Evolutionary conservation across 2,888 invertebrate genomes (phyloP).

Genomic region (Lapara coniferarum): DNA sequence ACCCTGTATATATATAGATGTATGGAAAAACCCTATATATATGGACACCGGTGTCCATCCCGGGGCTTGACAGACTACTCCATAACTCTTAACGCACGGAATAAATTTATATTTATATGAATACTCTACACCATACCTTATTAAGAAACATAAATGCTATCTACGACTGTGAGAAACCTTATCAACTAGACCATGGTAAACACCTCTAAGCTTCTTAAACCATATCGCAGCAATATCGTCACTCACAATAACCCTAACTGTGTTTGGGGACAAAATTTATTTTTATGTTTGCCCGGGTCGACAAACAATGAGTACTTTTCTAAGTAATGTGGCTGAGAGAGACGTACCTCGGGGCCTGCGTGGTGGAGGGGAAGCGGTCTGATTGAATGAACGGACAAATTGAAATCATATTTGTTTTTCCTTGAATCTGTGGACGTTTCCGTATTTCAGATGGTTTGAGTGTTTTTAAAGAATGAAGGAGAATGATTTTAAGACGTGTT

Average conservation of each 20-base stretch:
- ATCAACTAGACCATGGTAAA: too few species aligned
- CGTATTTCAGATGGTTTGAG: neutral
- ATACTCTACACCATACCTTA: too few species aligned
- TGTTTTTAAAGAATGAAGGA: too few species aligned
- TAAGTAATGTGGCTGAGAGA: conserved; percentile 42
- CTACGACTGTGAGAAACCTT: too few species aligned
- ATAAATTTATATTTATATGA: too few species aligned
- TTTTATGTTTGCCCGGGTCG: conserved; percentile 47
- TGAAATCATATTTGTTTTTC: conserved; percentile 22
- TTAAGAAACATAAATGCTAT: too few species aligned
- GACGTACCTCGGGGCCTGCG: neutral
- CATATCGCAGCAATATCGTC: conserved; percentile 13
- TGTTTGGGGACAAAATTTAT: conserved; percentile 47
- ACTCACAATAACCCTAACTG: conserved; percentile 33
- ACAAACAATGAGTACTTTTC: conserved; percentile 44
- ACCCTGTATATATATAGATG: too few species aligned
- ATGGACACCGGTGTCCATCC: too few species aligned
- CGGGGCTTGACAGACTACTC: too few species aligned
- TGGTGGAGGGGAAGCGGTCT: neutral
- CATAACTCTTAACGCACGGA: too few species aligned
- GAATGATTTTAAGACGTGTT: too few species aligned
- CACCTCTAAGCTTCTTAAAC: neutral
- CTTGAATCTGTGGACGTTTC: neutral
- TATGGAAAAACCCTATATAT: too few species aligned
- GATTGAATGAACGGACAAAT: conserved; percentile 20